Evolutionary conservation across 2,113 vertebrate genomes (phyloP).

Genomic region (Chitala chitala): DNA sequence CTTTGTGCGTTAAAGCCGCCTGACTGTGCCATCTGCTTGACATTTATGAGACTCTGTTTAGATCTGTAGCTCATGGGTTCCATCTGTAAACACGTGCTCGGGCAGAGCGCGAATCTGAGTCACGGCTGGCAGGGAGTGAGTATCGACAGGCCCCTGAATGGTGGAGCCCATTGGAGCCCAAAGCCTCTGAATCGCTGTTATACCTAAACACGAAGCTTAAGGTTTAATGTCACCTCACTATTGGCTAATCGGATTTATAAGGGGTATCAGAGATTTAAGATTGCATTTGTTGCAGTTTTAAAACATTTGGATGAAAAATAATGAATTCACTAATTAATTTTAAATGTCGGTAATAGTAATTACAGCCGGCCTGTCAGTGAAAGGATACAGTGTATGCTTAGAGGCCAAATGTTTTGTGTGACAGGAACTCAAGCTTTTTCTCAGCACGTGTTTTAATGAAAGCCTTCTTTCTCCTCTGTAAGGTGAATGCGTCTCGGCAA

Average conservation of each 20-base stretch:
- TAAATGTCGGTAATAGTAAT: too few relatives aligned
- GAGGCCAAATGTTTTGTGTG: too few relatives aligned
- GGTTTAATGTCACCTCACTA: not conserved
- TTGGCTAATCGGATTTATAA: constrained; percentile 2
- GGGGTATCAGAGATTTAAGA: too few relatives aligned
- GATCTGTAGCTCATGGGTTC: not conserved
- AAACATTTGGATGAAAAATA: too few relatives aligned
- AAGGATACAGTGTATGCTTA: too few relatives aligned
- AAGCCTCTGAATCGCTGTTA: not conserved
- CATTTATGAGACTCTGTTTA: not conserved
- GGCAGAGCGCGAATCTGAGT: not conserved
- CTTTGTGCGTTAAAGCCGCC: not conserved
- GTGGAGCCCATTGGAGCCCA: too few relatives aligned
- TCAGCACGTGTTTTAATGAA: not conserved
- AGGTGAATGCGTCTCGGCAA: constrained; percentile 92
- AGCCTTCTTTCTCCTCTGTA: not conserved
- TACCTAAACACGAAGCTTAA: not conserved
- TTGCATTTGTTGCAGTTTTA: not conserved
- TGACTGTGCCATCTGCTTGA: not conserved
- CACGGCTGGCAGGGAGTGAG: not conserved
- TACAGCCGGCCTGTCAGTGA: too few relatives aligned
- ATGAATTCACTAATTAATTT: too few relatives aligned
- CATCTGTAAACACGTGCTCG: not conserved
- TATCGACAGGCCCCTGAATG: not conserved
- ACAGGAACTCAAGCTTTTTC: not conserved